These are phyloP conservation scores for Limnodromus scolopaceus DNA, from an alignment of 2,797 vertebrate species.

Conservation along the genomic window DNA sequence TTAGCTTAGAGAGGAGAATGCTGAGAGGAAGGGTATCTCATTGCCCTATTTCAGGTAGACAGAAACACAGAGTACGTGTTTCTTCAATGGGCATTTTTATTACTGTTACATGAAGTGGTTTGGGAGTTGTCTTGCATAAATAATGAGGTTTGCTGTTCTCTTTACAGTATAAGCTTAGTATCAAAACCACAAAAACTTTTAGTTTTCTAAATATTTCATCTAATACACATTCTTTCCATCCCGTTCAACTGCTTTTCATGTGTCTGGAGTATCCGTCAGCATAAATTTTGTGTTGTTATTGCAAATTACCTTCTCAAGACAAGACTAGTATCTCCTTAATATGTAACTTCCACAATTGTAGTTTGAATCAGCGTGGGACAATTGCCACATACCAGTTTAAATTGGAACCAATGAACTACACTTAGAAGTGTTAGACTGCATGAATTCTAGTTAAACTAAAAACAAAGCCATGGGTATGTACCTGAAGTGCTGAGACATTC, in stretches of 20 bases:
- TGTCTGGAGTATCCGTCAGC: not conserved
- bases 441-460: not conserved
- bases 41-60: not conserved
- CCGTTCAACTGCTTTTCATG: not conserved
- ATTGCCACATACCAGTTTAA: not conserved
- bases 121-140: not conserved
- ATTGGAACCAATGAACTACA: not conserved
- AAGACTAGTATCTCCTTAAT: not conserved
- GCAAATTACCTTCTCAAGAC: not conserved
- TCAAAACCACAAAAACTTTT: fast-evolving
- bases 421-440: not conserved
- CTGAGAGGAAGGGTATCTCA: not conserved
- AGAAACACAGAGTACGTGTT: not conserved
- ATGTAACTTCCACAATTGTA: not conserved
- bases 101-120: not conserved
- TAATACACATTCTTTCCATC: not conserved
- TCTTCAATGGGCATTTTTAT: not conserved
- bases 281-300: not conserved
- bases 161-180: not conserved
- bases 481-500: not conserved
- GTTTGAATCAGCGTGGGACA: not conserved
- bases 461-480: not conserved
- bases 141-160: not conserved
- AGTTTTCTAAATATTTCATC: not conserved
- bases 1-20: not conserved